These are phyloP conservation scores for Noctilio leporinus DNA, from an alignment of 2,113 vertebrate genomes.

Conservation along the genomic window DNA sequence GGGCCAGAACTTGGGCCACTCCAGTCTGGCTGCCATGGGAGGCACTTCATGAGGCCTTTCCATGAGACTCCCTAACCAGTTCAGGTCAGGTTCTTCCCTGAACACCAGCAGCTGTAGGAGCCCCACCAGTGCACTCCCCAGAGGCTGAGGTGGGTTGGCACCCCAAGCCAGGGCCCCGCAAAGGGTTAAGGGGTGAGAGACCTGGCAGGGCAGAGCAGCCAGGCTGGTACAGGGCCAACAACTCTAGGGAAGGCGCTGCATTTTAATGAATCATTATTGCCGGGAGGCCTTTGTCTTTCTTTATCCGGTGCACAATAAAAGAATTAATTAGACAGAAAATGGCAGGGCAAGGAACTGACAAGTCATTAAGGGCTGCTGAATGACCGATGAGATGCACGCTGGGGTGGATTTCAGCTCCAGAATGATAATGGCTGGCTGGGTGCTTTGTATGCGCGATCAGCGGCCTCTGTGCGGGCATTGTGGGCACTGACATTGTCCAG, in stretches of 20 bases:
- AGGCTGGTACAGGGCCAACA: constrained; percentile 84
- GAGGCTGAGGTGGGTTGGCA: neutral
- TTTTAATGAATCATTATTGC: constrained; percentile 98
- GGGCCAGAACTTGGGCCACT: neutral
- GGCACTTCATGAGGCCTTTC: neutral
- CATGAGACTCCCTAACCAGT: neutral
- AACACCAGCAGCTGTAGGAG: neutral
- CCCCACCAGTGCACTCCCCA: neutral
- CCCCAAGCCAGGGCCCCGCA: neutral
- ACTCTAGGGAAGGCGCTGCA: constrained; percentile 88
- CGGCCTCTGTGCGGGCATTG: constrained; percentile 69
- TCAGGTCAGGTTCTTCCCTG: neutral
- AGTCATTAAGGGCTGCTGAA: constrained; percentile 94
- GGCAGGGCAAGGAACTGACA: constrained; percentile 94
- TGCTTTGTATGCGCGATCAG: constrained; percentile 79
- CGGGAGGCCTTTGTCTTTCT: constrained; percentile 92
- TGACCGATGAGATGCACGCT: constrained; percentile 87
- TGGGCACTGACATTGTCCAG: constrained; percentile 64
- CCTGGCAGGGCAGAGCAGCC: neutral
- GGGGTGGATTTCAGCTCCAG: constrained; percentile 80
- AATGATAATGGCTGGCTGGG: constrained; percentile 79
- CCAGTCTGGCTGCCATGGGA: neutral
- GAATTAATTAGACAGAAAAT: constrained; percentile 99
- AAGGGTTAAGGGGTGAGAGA: constrained; percentile 63
- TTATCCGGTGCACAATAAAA: constrained; percentile 97